Conservation (phyloP, 1,140 invertebrate genomes). For the Nymphalis io region DNA sequence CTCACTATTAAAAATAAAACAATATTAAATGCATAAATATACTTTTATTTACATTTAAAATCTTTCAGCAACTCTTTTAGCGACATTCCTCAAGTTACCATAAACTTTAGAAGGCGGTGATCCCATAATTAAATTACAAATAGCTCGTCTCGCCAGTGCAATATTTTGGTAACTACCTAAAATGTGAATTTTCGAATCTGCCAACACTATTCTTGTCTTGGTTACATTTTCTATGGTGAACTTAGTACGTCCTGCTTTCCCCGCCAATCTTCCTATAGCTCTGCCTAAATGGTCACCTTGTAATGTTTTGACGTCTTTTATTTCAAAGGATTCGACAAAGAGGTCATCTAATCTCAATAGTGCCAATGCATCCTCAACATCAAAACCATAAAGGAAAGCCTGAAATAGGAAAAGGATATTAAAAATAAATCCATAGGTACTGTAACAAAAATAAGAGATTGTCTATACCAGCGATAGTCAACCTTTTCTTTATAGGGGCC, state of each 20-base stretch:
- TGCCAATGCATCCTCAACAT: slow-evolving; percentile 98
- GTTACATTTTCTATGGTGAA: slow-evolving; percentile 99
- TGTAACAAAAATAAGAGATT: background rate
- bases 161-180: slow-evolving; percentile 99
- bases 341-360: slow-evolving; percentile 97
- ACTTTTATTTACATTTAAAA: slow-evolving; percentile 82
- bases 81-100: slow-evolving; percentile 93
- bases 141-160: slow-evolving; percentile 95
- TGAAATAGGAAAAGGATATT: slow-evolving; percentile 55
- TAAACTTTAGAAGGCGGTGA: slow-evolving; percentile 98
- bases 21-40: slow-evolving; percentile 45
- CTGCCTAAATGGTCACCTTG: slow-evolving; percentile 97
- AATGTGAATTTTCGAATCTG: slow-evolving; percentile 98
- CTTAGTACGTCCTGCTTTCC: slow-evolving; percentile 98
- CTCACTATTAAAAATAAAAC: background rate
- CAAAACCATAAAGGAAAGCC: slow-evolving; percentile 98
- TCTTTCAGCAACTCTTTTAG: slow-evolving; percentile 89
- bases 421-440: no score
- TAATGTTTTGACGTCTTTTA: slow-evolving; percentile 97
- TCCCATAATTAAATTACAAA: slow-evolving; percentile 98
- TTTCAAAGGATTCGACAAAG: slow-evolving; percentile 98
- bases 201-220: slow-evolving; percentile 98
- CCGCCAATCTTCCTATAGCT: slow-evolving; percentile 97
- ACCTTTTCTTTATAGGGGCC: no score
- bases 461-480: no score